Conservation (phyloP, 2,888 invertebrate species). For the Epinotia brunnichana region DNA sequence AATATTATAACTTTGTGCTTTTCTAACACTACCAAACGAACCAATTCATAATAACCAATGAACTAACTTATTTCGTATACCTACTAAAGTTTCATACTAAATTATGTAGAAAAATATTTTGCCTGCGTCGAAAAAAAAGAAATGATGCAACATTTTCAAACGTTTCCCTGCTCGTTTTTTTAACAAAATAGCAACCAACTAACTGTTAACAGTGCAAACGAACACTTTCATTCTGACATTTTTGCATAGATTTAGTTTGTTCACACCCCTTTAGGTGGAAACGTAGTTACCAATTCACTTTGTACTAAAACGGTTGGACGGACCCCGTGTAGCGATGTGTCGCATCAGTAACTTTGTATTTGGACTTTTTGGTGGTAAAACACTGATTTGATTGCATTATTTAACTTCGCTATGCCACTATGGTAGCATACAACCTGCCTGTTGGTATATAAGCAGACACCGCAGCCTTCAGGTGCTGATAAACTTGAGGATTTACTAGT, state of each 20-base stretch:
- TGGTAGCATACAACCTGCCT: not conserved
- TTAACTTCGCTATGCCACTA: not conserved
- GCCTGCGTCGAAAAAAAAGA: not conserved
- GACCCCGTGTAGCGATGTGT: not conserved
- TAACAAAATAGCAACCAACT: conserved; percentile 10
- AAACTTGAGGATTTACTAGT: too few species aligned
- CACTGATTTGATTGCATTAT: not conserved
- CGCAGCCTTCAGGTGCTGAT: too few species aligned
- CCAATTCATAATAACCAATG: too few species aligned
- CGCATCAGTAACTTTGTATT: conserved; percentile 1
- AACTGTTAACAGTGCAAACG: conserved; percentile 19
- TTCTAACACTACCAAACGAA: too few species aligned
- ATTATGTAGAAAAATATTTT: too few species aligned
- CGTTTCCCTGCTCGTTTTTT: not conserved
- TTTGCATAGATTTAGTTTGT: conserved; percentile 25
- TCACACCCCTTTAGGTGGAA: conserved; percentile 4
- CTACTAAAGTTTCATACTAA: too few species aligned
- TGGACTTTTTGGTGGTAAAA: not conserved
- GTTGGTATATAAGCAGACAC: too few species aligned
- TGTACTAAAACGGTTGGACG: not conserved
- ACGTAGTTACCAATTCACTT: conserved; percentile 6
- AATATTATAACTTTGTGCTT: too few species aligned
- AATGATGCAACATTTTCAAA: not conserved
- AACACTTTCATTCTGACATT: not conserved
- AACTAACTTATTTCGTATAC: too few species aligned